phyloP scores from a whole-genome alignment of 1,140 invertebrate species.

The Bilobella aurantiaca region DNA sequence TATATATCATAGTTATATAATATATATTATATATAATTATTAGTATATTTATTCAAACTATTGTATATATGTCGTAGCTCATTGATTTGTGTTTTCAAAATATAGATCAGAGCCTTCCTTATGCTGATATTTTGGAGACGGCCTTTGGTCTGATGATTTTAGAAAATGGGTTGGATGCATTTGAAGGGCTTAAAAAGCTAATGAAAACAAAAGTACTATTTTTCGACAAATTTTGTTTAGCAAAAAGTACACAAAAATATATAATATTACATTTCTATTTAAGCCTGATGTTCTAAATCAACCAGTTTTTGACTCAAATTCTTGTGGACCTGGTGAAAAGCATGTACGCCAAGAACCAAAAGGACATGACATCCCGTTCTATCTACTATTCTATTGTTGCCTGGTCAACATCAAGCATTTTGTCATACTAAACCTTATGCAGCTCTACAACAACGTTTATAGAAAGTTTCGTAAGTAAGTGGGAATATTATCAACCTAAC shows the following conservation, averaged over 20 bases:
- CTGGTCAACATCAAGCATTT: conserved; percentile 15
- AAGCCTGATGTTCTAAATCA: conserved; percentile 14
- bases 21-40: too few species aligned
- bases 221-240: not conserved
- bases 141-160: not conserved
- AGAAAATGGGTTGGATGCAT: not conserved
- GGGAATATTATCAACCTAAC: not conserved
- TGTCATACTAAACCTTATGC: conserved; percentile 8
- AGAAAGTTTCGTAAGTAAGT: not conserved
- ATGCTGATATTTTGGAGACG: not conserved
- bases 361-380: conserved; percentile 18
- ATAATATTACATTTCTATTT: not conserved
- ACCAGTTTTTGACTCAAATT: conserved; percentile 4
- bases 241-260: not conserved
- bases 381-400: conserved; percentile 17
- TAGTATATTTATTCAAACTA: too few species aligned
- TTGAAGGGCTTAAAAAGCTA: not conserved
- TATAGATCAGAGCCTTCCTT: not conserved
- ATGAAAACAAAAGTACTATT: not conserved
- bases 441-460: conserved; percentile 10
- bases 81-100: too few species aligned
- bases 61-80: too few species aligned
- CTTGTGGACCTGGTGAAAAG: conserved; percentile 1
- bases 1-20: too few species aligned
- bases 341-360: conserved; percentile 13